These are phyloP conservation scores for Ivindomyrus marchei DNA, from an alignment of 2,113 vertebrate species.

Conservation along the genomic window DNA sequence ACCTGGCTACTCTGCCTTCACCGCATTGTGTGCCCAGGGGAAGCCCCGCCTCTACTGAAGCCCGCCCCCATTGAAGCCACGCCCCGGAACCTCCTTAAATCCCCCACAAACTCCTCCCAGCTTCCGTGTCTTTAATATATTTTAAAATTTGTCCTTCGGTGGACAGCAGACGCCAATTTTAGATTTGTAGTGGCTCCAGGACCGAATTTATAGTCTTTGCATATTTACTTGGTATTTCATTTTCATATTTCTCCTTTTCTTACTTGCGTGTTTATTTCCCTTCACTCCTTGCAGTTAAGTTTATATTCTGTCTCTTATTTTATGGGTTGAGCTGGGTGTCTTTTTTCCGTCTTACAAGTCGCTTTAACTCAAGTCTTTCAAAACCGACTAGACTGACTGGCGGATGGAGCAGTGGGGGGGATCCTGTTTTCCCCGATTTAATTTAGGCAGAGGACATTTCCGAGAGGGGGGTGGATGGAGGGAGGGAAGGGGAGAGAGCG, in stretches of 20 bases:
- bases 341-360: background rate
- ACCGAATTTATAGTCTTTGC: conserved; percentile 12
- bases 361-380: background rate
- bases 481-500: background rate
- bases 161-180: conserved; percentile 46
- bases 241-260: background rate
- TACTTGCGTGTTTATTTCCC: background rate
- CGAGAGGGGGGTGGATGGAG: background rate
- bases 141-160: conserved; percentile 50
- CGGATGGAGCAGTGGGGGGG: background rate
- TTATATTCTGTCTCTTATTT: background rate
- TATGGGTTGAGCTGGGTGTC: conserved; percentile 2
- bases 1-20: background rate
- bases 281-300: background rate
- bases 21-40: background rate
- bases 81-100: conserved; percentile 45
- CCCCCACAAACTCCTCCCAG: conserved; percentile 53
- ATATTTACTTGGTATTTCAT: conserved; percentile 40
- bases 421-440: background rate
- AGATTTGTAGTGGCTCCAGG: conserved; percentile 38
- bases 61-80: background rate
- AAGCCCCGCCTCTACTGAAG: background rate
- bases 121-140: conserved; percentile 37
- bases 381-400: background rate
- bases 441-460: conserved; percentile 21